phyloP scores from a whole-genome alignment of 2,113 vertebrate species.

The Bostrychus sinensis region DNA sequence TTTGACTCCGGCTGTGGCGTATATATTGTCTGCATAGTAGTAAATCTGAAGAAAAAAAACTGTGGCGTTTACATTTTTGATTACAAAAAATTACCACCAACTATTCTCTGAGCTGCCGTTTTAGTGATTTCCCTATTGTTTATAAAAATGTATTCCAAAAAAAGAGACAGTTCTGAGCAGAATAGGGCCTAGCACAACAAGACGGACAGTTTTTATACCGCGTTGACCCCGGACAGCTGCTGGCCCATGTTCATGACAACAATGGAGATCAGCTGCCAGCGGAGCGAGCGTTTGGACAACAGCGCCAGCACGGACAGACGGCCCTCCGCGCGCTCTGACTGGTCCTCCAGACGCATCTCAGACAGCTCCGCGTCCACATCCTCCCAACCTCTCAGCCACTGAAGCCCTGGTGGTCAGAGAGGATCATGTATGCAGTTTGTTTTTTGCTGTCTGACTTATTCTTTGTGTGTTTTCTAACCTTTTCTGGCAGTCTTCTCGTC shows the following conservation, averaged over 20 bases:
- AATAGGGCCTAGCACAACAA: neutral
- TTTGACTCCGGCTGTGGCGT: constrained; percentile 81
- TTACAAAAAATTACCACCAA: too few species aligned
- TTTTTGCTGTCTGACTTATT: rapidly evolving
- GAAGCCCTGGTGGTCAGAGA: constrained; percentile 74
- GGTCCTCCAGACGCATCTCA: constrained; percentile 87
- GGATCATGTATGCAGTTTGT: neutral
- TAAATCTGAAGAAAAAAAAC: constrained; percentile 83
- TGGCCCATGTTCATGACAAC: constrained; percentile 88
- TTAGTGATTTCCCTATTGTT: neutral
- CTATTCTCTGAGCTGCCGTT: neutral
- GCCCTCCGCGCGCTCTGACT: constrained; percentile 83
- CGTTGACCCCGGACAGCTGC: constrained; percentile 92
- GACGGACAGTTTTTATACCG: constrained; percentile 65
- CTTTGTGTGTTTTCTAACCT: constrained; percentile 69
- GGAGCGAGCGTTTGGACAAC: constrained; percentile 80
- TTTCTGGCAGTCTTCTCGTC: constrained; percentile 75
- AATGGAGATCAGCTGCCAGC: constrained; percentile 91
- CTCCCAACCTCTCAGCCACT: constrained; percentile 80
- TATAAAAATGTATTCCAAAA: neutral
- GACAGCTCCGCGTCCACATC: constrained; percentile 82
- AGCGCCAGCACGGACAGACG: constrained; percentile 83
- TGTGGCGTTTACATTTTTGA: neutral
- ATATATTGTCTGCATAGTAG: constrained; percentile 93
- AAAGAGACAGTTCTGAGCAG: neutral